Evolutionary conservation across 2,113 vertebrate genomes (phyloP).

Genomic region (Myiopsitta monachus): DNA sequence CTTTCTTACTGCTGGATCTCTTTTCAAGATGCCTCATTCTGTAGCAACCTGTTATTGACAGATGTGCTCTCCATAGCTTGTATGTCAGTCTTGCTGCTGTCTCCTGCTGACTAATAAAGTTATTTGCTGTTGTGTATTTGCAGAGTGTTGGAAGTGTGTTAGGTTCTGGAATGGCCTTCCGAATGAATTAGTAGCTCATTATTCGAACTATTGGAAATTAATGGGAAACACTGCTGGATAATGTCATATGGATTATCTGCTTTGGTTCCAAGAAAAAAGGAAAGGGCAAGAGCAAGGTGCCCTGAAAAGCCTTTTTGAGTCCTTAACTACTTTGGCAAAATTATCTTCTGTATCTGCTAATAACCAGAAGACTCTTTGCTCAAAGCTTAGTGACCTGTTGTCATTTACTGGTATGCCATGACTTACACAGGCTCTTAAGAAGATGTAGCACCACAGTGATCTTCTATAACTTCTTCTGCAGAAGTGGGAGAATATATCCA

Average conservation of each 20-base stretch:
- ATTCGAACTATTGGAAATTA: conserved; percentile 23
- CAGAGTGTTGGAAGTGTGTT: conserved; percentile 27
- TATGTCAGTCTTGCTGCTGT: conserved; percentile 42
- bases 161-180: neutral
- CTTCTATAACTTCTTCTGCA: neutral
- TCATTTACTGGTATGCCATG: neutral
- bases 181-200: neutral
- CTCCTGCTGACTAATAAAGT: conserved; percentile 52
- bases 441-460: neutral
- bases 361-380: neutral
- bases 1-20: neutral
- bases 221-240: neutral
- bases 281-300: neutral
- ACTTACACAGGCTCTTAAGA: neutral
- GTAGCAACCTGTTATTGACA: conserved; percentile 39
- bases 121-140: conserved; percentile 27
- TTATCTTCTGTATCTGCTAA: neutral
- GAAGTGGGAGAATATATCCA: neutral
- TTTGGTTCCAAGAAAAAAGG: neutral
- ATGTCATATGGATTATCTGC: neutral
- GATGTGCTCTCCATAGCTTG: conserved; percentile 36
- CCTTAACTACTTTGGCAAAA: neutral
- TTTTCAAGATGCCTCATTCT: conserved; percentile 24
- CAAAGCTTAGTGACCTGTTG: neutral
- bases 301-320: neutral